Evolutionary conservation across 2,797 vertebrate species (phyloP).

Genomic region (Thaleichthys pacificus): DNA sequence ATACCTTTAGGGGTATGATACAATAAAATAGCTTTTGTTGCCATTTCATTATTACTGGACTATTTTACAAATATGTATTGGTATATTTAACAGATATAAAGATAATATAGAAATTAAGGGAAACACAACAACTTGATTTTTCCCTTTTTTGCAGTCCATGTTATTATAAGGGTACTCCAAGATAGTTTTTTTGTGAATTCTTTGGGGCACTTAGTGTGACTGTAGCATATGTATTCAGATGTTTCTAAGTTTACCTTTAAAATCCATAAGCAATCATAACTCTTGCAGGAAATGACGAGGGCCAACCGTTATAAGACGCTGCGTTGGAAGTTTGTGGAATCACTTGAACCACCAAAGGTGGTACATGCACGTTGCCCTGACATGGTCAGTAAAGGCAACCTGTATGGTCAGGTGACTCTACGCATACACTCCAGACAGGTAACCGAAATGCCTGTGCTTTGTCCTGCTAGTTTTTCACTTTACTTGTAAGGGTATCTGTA

Average conservation of each 20-base stretch:
- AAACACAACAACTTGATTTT: too few relatives aligned
- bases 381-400: slow-evolving; percentile 80
- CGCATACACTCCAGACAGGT: slow-evolving; percentile 92
- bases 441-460: not conserved
- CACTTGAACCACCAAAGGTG: slow-evolving; percentile 83
- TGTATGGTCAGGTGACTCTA: slow-evolving; percentile 91
- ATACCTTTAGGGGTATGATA: too few relatives aligned
- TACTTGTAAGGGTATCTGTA: too few relatives aligned
- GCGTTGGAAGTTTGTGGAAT: slow-evolving; percentile 86
- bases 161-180: too few relatives aligned
- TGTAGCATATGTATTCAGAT: not conserved
- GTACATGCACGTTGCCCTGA: slow-evolving; percentile 85
- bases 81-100: too few relatives aligned
- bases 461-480: not conserved
- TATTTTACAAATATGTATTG: too few relatives aligned
- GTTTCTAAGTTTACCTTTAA: not conserved
- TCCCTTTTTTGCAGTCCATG: too few relatives aligned
- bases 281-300: slow-evolving; percentile 87
- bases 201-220: too few relatives aligned
- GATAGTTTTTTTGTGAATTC: too few relatives aligned
- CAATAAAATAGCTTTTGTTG: too few relatives aligned
- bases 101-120: too few relatives aligned
- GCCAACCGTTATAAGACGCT: slow-evolving; percentile 88
- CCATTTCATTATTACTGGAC: too few relatives aligned
- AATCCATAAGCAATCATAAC: not conserved